Percentiles rank a stretch among this genome's conserved stretches.
Evolutionary conservation across 2,888 invertebrate genomes (phyloP).

Genomic region (Coelinius sp.): DNA sequence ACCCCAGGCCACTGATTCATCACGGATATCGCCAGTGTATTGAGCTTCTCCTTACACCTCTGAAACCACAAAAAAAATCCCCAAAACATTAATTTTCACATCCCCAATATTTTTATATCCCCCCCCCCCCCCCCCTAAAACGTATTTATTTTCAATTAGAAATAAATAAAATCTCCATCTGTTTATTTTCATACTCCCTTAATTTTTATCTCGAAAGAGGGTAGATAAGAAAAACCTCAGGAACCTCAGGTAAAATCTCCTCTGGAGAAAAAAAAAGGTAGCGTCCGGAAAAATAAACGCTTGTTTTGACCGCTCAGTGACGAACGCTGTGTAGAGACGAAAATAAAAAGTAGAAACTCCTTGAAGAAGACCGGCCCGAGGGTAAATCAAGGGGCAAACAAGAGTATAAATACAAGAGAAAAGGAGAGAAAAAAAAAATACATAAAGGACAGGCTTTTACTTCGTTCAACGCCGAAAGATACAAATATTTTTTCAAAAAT

Average conservation of each 20-base stretch:
- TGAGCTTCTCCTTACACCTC: slow-evolving; percentile 96
- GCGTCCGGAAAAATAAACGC: slow-evolving; percentile 53
- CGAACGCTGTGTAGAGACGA: slow-evolving; percentile 40
- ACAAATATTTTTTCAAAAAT: slow-evolving; percentile 16
- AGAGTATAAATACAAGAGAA: slow-evolving; percentile 58
- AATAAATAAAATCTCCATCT: not conserved
- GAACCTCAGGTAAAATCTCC: slow-evolving; percentile 39
- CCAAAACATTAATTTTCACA: not conserved
- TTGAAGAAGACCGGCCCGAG: slow-evolving; percentile 52
- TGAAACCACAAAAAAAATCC: slow-evolving; percentile 72
- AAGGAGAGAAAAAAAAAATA: slow-evolving; percentile 30
- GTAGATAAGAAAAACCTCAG: slow-evolving; percentile 32
- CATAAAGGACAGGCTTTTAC: slow-evolving; percentile 17
- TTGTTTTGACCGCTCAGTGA: slow-evolving; percentile 55
- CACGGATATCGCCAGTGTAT: slow-evolving; percentile 94
- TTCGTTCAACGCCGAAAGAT: slow-evolving; percentile 25
- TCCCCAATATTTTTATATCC: not conserved
- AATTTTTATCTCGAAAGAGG: not conserved
- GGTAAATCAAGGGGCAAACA: slow-evolving; percentile 62
- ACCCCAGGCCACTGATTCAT: slow-evolving; percentile 99
- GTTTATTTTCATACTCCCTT: slow-evolving; percentile 3
- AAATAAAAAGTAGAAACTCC: slow-evolving; percentile 33
- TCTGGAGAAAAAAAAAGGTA: slow-evolving; percentile 36
- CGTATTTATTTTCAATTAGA: too few species aligned
- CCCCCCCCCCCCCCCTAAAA: not conserved